These are phyloP conservation scores for Stictonetta naevosa DNA, from an alignment of 2,113 vertebrate species.

Conservation along the genomic window DNA sequence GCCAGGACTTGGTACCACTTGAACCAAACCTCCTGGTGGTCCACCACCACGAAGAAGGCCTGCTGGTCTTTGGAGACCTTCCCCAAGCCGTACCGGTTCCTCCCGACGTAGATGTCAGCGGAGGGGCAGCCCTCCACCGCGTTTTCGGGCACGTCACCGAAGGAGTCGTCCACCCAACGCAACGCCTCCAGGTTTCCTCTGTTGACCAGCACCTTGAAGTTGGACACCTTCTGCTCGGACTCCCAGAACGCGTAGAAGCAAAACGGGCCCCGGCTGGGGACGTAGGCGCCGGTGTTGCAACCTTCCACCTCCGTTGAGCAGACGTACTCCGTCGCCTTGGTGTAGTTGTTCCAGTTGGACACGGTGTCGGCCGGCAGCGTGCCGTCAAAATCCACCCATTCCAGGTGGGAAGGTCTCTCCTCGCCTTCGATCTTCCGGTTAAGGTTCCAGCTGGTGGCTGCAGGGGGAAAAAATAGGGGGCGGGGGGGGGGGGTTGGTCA, in stretches of 20 bases:
- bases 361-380: neutral
- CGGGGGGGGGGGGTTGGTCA: no score
- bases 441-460: rapidly evolving
- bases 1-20: slow-evolving; percentile 19
- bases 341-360: neutral
- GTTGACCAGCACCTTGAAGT: neutral
- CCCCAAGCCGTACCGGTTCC: neutral
- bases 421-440: neutral
- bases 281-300: neutral
- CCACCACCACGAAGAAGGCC: neutral
- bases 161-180: neutral
- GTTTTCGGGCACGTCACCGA: rapidly evolving
- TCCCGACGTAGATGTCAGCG: rapidly evolving
- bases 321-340: neutral
- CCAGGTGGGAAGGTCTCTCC: neutral
- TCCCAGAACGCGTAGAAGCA: rapidly evolving
- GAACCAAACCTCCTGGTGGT: neutral
- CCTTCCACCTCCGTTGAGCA: rapidly evolving
- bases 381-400: neutral
- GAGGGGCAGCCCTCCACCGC: neutral
- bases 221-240: rapidly evolving
- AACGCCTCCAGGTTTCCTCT: rapidly evolving
- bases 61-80: neutral
- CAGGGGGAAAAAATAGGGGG: rapidly evolving
- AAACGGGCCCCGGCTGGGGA: neutral